Evolutionary conservation across 2,113 vertebrate species (phyloP).

Genomic region (Phalacrocorax aristotelis): DNA sequence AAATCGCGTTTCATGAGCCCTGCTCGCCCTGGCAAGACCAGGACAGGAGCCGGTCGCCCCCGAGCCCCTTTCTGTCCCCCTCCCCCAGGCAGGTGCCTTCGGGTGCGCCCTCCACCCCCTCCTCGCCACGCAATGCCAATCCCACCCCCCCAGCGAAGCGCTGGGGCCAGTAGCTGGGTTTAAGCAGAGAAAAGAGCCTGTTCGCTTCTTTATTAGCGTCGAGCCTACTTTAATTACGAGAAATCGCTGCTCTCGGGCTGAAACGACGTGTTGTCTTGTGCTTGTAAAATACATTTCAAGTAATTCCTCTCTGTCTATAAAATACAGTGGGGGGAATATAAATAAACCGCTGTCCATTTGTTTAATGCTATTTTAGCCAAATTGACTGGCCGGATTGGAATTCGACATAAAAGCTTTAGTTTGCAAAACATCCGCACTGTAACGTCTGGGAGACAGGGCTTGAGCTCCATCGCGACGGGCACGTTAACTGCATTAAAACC

Average conservation of each 20-base stretch:
- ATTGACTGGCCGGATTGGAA: slow-evolving; percentile 64
- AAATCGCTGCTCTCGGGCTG: slow-evolving; percentile 35
- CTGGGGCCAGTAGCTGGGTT: background rate
- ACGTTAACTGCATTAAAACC: slow-evolving; percentile 51
- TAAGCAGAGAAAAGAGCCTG: background rate
- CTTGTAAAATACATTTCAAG: slow-evolving; percentile 47
- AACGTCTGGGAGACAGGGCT: slow-evolving; percentile 54
- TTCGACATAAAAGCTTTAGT: slow-evolving; percentile 60
- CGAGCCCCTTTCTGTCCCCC: background rate
- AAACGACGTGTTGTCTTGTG: slow-evolving; percentile 41
- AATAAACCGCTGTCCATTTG: slow-evolving; percentile 60
- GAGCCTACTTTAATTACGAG: slow-evolving; percentile 38
- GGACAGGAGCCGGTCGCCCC: background rate
- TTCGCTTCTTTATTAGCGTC: slow-evolving; percentile 45
- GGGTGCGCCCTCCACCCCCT: background rate
- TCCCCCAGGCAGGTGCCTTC: slow-evolving; percentile 1
- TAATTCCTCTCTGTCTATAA: slow-evolving; percentile 40
- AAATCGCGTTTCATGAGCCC: background rate
- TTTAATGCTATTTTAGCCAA: slow-evolving; percentile 66
- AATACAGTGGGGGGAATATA: background rate
- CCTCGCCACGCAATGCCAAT: background rate
- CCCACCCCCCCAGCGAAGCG: background rate
- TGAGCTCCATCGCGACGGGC: slow-evolving; percentile 29
- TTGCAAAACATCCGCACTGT: slow-evolving; percentile 59
- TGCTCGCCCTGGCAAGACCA: background rate